Conservation (phyloP, 1,140 invertebrate genomes). For the Lepeophtheirus salmonis region DNA sequence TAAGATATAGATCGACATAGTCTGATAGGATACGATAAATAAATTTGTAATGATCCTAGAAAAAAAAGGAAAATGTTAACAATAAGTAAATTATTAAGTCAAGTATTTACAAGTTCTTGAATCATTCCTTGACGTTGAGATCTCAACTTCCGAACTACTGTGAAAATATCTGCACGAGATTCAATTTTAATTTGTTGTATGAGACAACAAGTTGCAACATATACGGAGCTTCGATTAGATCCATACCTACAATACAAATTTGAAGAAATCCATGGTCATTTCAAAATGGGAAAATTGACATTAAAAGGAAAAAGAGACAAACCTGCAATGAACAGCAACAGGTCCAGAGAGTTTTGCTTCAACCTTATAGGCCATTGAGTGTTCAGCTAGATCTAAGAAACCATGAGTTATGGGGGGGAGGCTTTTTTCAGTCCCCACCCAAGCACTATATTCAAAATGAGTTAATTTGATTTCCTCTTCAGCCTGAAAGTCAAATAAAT, state of each 20-base stretch:
- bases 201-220: constrained; percentile 62
- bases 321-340: constrained; percentile 61
- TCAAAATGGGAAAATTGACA: background rate
- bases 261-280: background rate
- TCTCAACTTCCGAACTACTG: constrained; percentile 56
- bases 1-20: constrained; percentile 13
- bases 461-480: constrained; percentile 49
- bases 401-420: constrained; percentile 56
- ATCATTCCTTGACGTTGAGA: constrained; percentile 62
- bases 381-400: constrained; percentile 54
- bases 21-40: constrained; percentile 10
- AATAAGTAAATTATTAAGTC: background rate
- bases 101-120: constrained; percentile 30
- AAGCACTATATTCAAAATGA: constrained; percentile 70
- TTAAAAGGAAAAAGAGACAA: constrained; percentile 21
- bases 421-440: constrained; percentile 58
- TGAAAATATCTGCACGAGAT: constrained; percentile 58
- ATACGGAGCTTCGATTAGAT: constrained; percentile 67
- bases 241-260: constrained; percentile 38
- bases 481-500: constrained; percentile 29
- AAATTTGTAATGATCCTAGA: constrained; percentile 10
- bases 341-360: constrained; percentile 33
- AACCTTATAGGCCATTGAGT: constrained; percentile 36
- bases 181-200: constrained; percentile 60
- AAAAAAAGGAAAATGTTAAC: background rate